phyloP scores from a whole-genome alignment of 1,140 invertebrate species.

The Lasioglossum baleicum region DNA sequence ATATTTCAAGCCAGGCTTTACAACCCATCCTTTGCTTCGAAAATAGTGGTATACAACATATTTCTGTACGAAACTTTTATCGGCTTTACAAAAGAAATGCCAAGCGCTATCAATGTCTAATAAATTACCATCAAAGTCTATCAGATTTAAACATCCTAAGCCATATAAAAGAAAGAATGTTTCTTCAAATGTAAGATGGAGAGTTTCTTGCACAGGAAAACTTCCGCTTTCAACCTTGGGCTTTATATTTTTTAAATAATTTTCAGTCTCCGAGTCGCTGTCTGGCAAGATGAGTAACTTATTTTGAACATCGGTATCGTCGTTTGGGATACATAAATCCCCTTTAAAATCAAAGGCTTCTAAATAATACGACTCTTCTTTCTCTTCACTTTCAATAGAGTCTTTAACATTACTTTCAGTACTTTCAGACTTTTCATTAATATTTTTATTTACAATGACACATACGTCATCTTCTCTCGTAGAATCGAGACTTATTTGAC shows the following conservation, averaged over 20 bases:
- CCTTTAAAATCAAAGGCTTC: constrained; percentile 55
- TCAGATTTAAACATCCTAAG: constrained; percentile 86
- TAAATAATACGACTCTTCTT: constrained; percentile 47
- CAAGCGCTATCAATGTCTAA: constrained; percentile 83
- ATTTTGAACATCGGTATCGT: constrained; percentile 72
- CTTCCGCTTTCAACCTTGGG: constrained; percentile 82
- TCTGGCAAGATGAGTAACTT: constrained; percentile 83
- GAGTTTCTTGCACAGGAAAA: constrained; percentile 82
- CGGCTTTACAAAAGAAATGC: constrained; percentile 82
- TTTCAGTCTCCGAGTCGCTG: constrained; percentile 84
- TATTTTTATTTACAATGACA: constrained; percentile 59
- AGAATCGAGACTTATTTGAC: constrained; percentile 71
- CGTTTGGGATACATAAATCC: constrained; percentile 56
- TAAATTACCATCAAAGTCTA: constrained; percentile 80
- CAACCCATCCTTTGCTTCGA: constrained; percentile 93
- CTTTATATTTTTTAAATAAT: constrained; percentile 83
- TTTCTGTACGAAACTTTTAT: constrained; percentile 85
- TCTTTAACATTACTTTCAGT: constrained; percentile 7
- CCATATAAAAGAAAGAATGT: constrained; percentile 90
- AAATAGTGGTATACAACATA: constrained; percentile 93
- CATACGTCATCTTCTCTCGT: constrained; percentile 73
- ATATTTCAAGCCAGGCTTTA: constrained; percentile 93
- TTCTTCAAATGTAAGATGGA: constrained; percentile 87
- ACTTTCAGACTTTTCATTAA: constrained; percentile 63
- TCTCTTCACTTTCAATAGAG: constrained; percentile 7